Base-by-base conservation (phyloP, 2,888 invertebrate species). In the Tetragonisca angustula region DNA sequence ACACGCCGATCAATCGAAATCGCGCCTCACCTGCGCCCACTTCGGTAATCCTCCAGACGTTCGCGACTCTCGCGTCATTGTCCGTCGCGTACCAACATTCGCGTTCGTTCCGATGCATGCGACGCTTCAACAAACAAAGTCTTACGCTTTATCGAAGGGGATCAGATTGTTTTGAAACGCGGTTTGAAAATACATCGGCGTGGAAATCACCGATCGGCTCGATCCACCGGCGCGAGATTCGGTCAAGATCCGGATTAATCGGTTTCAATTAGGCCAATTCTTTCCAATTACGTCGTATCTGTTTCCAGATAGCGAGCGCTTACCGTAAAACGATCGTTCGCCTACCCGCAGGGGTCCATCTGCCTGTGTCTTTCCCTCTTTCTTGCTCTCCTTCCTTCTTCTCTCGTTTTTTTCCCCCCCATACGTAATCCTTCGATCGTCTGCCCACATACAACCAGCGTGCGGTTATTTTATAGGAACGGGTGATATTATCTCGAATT, bases 281-380 rank as follows among this genome's bases (percentile, higher is more conserved):
- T 74, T 81, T 76, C 85, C 89, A 90, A 89, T 90, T 90, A 86
- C 79, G 76, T 5, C 64, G 74, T 85, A 90, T 84, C 87, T 76
- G 86, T 90, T 90, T 89, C 84, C 89, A 90, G 88, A 90, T 90
- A 90, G 84, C 87, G 80, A 77, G 70, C 67, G 83, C 81, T 87
- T 79, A 84, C 86, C 68, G 83, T 87, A 72, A 84, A 85, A 76
- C 81, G 82, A 84, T 87, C 86, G 85, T 87, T 90, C 90, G 86
- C 80, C 90, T 89, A 90, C 89, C 90, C 90, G 89, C 90, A 89
- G 89, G 87, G 86, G 83, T 87, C 90, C 89, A 90, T 89, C 89
- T 89, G 89, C 52, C 79, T 69, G 73, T 71, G 17, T 27, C 27
- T 32, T 43, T 11, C 43, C 11, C 11, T 43, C 43, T 43, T 43